Evolutionary conservation across 2,888 invertebrate species (phyloP), one percentile per base, ranked within the genome.

Genomic region (Dasypogon diadema): DNA sequence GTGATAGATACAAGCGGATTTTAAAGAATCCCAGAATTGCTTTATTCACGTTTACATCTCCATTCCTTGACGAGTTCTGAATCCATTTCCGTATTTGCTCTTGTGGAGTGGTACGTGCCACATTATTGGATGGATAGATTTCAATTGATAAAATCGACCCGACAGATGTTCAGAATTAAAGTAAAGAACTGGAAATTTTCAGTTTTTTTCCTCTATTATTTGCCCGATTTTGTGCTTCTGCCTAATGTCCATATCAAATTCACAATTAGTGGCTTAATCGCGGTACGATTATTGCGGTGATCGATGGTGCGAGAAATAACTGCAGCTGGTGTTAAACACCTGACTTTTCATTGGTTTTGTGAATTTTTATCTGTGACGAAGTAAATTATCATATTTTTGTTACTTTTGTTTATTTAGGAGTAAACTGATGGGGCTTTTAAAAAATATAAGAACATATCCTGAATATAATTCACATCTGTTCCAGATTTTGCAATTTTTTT

Each of bases 221-320:
- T 42, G 8, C 12, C 42, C 42, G 8, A 12, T 6, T 42, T 42
- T 30, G n/a, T 42, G 6, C 12, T 12, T n/a, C 42, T 6, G 12
- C 46, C 46, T 65, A 65, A 65, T 65, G 46, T 21, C 65, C 65
- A 46, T 65, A 37, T 46, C 65, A 46, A 65, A 65, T 65, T 46
- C 46, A 46, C 22, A 21, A 65, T 46, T 65, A 46, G 65, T 24
- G n/a, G 14, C 21, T 46, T 48, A 65, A 65, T 65, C 24, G 65
- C 22, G 21, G 8, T 12, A 16, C 22, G 65, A 46, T 48, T 65
- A 46, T 37, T 42, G 22, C 16, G 46, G 48, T 65, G 65, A 65
- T 48, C 65, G 48, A 65, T 65, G 46, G 48, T 22, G 65, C 65
- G 65, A 46, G 46, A 65, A 65, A 65, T 65, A 22, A 24, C 21